phyloP scores from a whole-genome alignment of 2,888 invertebrate species.

The Timandra comae region DNA sequence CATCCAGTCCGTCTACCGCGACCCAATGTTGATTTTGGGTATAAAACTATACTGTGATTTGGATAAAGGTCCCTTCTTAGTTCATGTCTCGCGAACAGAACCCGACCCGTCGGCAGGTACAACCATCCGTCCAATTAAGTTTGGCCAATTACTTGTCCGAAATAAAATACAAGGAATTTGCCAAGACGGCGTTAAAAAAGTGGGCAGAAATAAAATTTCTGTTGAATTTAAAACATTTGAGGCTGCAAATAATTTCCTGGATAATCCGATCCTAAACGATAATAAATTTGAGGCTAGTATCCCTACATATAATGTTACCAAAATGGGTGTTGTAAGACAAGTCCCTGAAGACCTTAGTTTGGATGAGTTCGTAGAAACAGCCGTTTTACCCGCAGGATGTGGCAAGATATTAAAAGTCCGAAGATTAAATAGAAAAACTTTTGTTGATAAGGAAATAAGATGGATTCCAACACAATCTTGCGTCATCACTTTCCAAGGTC shows the following conservation, averaged over 20 bases:
- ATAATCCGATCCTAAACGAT: neutral
- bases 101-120: neutral
- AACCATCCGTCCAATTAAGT: neutral
- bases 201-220: neutral
- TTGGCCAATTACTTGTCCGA: neutral
- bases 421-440: constrained; percentile 1
- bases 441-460: constrained; percentile 1
- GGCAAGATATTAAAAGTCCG: constrained; percentile 4
- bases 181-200: neutral
- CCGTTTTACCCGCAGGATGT: neutral
- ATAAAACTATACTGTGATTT: neutral
- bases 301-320: neutral
- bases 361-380: constrained; percentile 1
- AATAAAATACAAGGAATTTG: neutral
- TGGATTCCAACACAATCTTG: constrained; percentile 5
- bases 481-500: constrained; percentile 1
- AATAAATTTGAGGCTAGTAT: neutral
- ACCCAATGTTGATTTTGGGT: neutral
- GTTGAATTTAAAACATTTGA: neutral
- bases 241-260: neutral
- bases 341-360: constrained; percentile 1
- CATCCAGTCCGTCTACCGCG: too few relatives aligned
- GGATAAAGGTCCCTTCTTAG: neutral
- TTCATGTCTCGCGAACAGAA: neutral
- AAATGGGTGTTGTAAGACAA: neutral